phyloP scores from a whole-genome alignment of 2,113 vertebrate species.

The Prochilodus magdalenae region DNA sequence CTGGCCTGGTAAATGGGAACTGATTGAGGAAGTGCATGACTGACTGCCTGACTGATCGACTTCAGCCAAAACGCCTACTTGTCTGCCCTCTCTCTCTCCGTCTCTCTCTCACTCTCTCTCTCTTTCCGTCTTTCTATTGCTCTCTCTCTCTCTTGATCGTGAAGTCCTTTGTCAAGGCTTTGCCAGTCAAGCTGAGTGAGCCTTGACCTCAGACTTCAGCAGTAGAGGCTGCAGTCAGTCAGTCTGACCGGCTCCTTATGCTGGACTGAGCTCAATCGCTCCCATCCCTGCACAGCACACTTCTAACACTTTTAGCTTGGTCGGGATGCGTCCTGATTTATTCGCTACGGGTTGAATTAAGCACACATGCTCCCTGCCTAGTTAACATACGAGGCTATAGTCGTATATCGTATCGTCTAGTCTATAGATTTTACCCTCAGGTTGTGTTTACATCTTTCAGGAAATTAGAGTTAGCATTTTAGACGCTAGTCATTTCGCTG shows the following conservation, averaged over 20 bases:
- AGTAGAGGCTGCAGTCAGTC: constrained; percentile 37
- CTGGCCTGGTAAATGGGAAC: constrained; percentile 58
- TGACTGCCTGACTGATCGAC: constrained; percentile 66
- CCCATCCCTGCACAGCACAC: neutral
- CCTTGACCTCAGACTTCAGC: constrained; percentile 57
- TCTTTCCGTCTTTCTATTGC: constrained; percentile 1
- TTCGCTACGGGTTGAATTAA: constrained; percentile 23
- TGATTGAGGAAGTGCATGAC: constrained; percentile 60
- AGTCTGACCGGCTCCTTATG: constrained; percentile 35
- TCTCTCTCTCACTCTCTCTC: constrained; percentile 3
- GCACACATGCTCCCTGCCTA: neutral
- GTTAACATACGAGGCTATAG: constrained; percentile 7
- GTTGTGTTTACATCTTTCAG: constrained; percentile 30
- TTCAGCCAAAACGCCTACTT: constrained; percentile 56
- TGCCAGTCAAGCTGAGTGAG: constrained; percentile 65
- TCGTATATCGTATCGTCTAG: too few species aligned
- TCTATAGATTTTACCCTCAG: constrained; percentile 28
- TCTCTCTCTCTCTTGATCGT: constrained; percentile 15
- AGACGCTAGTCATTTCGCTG: too few species aligned
- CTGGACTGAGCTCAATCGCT: constrained; percentile 21
- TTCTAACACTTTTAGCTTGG: constrained; percentile 23
- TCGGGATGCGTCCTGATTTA: constrained; percentile 9
- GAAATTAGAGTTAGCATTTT: neutral
- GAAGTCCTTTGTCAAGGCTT: constrained; percentile 60
- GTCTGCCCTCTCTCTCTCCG: constrained; percentile 19